Conservation (phyloP, 2,888 invertebrate genomes). For the Hoplodrina blanda region DNA sequence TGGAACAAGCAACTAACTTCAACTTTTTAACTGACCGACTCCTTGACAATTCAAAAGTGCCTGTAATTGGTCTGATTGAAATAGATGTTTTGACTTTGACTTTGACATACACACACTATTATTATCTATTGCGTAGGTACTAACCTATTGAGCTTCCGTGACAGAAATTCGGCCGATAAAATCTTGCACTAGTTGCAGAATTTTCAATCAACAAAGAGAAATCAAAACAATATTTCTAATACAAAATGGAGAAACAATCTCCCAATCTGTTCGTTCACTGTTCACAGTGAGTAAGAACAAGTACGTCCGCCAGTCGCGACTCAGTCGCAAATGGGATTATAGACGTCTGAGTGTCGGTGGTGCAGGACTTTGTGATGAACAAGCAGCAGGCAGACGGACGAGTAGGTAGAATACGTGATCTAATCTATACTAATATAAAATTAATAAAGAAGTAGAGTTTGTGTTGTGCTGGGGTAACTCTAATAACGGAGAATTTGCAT, state of each 20-base stretch:
- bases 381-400: slow-evolving; percentile 5
- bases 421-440: neutral
- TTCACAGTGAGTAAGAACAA: slow-evolving; percentile 32
- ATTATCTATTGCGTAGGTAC: too few relatives aligned
- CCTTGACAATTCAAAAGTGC: too few relatives aligned
- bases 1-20: too few relatives aligned
- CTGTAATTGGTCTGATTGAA: too few relatives aligned
- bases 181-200: neutral
- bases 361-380: slow-evolving; percentile 46
- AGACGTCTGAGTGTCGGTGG: slow-evolving; percentile 68
- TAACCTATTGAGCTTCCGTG: too few relatives aligned
- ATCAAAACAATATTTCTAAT: slow-evolving; percentile 8
- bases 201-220: neutral
- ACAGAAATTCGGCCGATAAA: too few relatives aligned
- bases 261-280: slow-evolving; percentile 20
- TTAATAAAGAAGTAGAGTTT: too few relatives aligned
- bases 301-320: slow-evolving; percentile 39
- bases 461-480: too few relatives aligned
- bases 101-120: too few relatives aligned
- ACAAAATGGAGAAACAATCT: slow-evolving; percentile 22
- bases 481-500: too few relatives aligned
- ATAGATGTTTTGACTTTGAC: too few relatives aligned
- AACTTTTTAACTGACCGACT: too few relatives aligned
- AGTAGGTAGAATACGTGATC: slow-evolving; percentile 24
- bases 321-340: slow-evolving; percentile 77